Evolutionary conservation across 2,113 vertebrate genomes (phyloP).

Genomic region (Mormyrus lacerda): DNA sequence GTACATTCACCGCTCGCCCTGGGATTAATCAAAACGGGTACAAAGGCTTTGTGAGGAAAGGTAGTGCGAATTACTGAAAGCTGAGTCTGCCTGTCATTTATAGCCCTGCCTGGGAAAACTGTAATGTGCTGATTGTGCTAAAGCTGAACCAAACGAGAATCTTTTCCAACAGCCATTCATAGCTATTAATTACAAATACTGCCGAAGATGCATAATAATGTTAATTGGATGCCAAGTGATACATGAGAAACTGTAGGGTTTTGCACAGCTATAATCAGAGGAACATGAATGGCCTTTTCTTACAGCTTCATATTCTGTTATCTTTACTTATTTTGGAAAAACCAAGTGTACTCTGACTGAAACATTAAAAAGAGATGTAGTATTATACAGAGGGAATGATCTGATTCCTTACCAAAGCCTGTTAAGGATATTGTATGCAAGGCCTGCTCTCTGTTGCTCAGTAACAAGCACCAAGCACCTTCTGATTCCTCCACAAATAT

Average conservation of each 20-base stretch:
- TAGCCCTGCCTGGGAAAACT: not conserved
- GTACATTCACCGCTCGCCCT: not conserved
- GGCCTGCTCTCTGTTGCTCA: constrained; percentile 29
- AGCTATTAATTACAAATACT: not conserved
- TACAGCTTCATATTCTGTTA: not conserved
- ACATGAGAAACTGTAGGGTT: not conserved
- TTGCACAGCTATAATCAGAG: not conserved
- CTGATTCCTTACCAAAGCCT: not conserved
- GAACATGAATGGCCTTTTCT: not conserved
- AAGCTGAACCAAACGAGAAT: not conserved
- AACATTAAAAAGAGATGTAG: not conserved
- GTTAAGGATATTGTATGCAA: not conserved
- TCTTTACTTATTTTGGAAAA: not conserved
- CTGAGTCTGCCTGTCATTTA: not conserved
- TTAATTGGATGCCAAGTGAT: not conserved
- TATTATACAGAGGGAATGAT: not conserved
- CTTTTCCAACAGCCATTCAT: not conserved
- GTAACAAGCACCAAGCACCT: not conserved
- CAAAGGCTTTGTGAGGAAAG: not conserved
- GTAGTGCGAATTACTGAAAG: not conserved
- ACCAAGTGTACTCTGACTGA: not conserved
- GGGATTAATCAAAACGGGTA: not conserved
- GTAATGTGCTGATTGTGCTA: not conserved
- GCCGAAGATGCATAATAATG: not conserved
- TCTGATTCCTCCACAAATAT: not conserved